These are phyloP conservation scores for Chironomus riparius DNA, from an alignment of 2,888 invertebrate species.

Conservation along the genomic window DNA sequence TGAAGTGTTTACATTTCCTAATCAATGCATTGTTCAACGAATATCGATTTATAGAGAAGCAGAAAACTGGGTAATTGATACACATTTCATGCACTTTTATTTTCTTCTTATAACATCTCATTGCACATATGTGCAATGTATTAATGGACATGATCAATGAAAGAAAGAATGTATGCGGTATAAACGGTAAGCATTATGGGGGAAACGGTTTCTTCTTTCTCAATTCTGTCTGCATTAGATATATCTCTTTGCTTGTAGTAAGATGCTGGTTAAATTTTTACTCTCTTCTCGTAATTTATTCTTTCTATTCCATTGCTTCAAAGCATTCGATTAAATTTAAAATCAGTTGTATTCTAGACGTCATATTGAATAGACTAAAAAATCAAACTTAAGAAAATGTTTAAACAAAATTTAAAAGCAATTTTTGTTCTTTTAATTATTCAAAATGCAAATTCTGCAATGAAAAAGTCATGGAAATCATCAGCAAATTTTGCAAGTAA, in stretches of 20 bases:
- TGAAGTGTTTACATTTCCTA: too few relatives aligned
- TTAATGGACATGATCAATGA: too few relatives aligned
- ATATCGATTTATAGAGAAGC: too few relatives aligned
- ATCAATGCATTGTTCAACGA: too few relatives aligned
- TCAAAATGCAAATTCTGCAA: background rate
- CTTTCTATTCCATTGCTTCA: background rate
- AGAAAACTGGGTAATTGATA: too few relatives aligned
- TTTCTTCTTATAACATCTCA: too few relatives aligned
- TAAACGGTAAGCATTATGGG: background rate
- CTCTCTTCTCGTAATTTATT: too few relatives aligned
- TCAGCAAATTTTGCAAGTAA: conserved; percentile 26
- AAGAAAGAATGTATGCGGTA: background rate
- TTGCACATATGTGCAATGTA: too few relatives aligned
- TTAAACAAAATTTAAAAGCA: background rate
- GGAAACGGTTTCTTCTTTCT: background rate
- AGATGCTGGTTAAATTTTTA: too few relatives aligned
- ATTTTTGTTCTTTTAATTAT: background rate
- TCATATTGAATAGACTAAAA: background rate
- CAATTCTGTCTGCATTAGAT: background rate
- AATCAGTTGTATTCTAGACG: background rate
- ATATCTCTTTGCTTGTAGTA: background rate
- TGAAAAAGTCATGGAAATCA: conserved; percentile 27
- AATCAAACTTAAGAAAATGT: background rate
- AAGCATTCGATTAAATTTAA: background rate
- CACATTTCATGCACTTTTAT: too few relatives aligned